Base-by-base conservation (phyloP, 2,113 vertebrate genomes). In the Syngnathus scovelli region DNA sequence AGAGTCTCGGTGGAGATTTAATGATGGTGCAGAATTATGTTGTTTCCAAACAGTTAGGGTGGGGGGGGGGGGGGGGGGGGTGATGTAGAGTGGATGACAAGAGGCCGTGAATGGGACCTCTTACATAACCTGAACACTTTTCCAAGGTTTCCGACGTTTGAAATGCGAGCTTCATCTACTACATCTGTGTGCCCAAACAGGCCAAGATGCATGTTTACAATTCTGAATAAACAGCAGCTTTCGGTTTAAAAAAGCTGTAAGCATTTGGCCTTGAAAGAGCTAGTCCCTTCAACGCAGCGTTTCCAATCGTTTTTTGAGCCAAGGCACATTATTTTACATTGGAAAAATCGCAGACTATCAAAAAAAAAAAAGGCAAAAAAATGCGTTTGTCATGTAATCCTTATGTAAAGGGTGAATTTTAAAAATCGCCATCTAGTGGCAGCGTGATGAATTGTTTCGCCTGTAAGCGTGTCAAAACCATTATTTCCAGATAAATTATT, bases 51-150 rank as follows among this genome's bases (percentile, higher is more conserved):
- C 76, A 80, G 72, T 69, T 38, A 66, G 72, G 68, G 33, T 2
- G 27, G 80, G 82, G 86, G 87, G 38, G 73, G 77, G 71, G 23
- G 83, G 83, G 85, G 86, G n/a, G 88, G 75, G 83, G 85, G 88
- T 89, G 86, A 91, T 85, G 81, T 84, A 85, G 89, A 83, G 81
- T 78, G 76, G 80, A 79, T 80, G 72, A 83, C 76, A 85, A 73
- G 64, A 46, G 70, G 80, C 76, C 87, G 86, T 86, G 82, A 87
- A 89, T 87, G 79, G 78, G 78, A 85, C 83, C 37, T 78, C 79
- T 90, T 90, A 89, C 84, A 84, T 88, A 90, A 89, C 77, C 64
- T 64, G 44, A 75, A 64, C 72, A 83, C 71, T 83, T 90, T 90
- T 89, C 85, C 76, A 87, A 85, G 64, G 70, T 75, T 78, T 89